Conservation (phyloP, 2,797 vertebrate genomes). For the Limnodromus scolopaceus region DNA sequence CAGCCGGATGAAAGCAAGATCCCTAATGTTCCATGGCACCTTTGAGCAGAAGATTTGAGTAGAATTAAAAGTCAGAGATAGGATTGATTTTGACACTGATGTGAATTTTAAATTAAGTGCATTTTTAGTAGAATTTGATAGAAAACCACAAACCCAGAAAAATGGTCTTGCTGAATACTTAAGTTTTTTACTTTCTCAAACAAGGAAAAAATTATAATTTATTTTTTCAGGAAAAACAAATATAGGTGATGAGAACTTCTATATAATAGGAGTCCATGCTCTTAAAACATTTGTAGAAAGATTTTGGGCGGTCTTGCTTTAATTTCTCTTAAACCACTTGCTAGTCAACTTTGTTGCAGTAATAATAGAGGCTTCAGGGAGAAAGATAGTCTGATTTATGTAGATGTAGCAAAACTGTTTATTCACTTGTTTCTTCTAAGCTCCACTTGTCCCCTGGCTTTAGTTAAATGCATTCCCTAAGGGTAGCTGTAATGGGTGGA, state of each 20-base stretch:
- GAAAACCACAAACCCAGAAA: not conserved
- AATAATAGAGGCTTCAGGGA: not conserved
- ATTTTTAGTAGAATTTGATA: not conserved
- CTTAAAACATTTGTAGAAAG: not conserved
- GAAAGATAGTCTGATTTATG: not conserved
- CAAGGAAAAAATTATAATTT: not conserved
- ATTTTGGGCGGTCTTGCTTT: not conserved
- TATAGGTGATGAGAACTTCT: not conserved
- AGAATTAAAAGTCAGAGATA: not conserved
- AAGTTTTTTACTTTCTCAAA: too few species aligned
- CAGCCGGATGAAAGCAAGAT: not conserved
- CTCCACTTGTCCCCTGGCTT: not conserved
- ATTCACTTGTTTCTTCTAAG: not conserved
- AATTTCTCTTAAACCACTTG: not conserved
- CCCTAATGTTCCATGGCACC: not conserved
- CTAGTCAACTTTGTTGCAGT: not conserved
- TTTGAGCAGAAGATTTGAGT: not conserved
- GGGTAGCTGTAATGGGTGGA: not conserved
- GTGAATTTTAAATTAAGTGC: not conserved
- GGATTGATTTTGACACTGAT: not conserved
- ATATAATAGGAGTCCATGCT: accelerated
- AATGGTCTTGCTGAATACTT: not conserved
- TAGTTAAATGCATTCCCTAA: not conserved
- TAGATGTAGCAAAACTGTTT: not conserved
- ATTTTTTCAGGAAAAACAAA: not conserved